Evolutionary conservation across 2,797 vertebrate genomes (phyloP).

Genomic region (Myioborus melanocephalus): DNA sequence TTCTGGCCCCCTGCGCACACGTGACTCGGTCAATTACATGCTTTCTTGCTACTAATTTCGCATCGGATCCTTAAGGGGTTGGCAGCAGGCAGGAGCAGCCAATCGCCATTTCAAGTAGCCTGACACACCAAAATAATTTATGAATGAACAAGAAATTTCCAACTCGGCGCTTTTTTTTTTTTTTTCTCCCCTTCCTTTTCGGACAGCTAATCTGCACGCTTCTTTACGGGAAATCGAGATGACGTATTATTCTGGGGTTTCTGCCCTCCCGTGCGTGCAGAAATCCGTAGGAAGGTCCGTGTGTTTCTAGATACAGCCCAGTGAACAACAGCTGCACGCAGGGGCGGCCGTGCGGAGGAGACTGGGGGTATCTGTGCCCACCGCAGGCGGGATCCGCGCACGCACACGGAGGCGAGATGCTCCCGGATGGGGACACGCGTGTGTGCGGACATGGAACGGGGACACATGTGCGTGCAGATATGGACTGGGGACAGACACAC

Average conservation of each 20-base stretch:
- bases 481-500: rapidly evolving
- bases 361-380: not conserved
- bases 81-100: slow-evolving; percentile 77
- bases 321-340: not conserved
- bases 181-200: not conserved
- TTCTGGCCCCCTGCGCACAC: slow-evolving; percentile 87
- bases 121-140: slow-evolving; percentile 81
- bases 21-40: slow-evolving; percentile 96
- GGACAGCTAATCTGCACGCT: slow-evolving; percentile 65
- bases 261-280: not conserved
- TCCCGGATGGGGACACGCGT: not conserved
- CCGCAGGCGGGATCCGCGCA: not conserved
- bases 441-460: rapidly evolving
- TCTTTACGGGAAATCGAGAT: slow-evolving; percentile 68
- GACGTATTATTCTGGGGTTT: slow-evolving; percentile 36
- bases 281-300: not conserved
- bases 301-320: not conserved
- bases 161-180: slow-evolving; percentile 1
- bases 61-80: slow-evolving; percentile 77
- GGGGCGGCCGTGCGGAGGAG: not conserved
- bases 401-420: not conserved
- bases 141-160: slow-evolving; percentile 77
- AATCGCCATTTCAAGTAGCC: slow-evolving; percentile 78
- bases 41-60: slow-evolving; percentile 88
- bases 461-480: too few species aligned